phyloP scores from a whole-genome alignment of 2,113 vertebrate species.

The Ceuthmochares aereus region DNA sequence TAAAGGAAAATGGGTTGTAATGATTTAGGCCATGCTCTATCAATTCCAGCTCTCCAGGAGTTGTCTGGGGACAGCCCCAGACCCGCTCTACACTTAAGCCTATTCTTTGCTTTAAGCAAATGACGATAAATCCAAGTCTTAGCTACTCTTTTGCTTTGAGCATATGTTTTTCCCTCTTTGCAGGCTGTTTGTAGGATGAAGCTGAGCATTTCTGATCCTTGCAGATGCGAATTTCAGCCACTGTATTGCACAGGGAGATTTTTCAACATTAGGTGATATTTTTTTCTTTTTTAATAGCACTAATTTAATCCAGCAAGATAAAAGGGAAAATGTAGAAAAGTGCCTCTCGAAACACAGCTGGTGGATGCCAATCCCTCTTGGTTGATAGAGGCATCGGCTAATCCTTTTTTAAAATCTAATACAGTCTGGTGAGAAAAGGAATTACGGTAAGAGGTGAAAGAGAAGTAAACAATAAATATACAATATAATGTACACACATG shows the following conservation, averaged over 20 bases:
- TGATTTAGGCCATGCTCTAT: neutral
- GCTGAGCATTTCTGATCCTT: neutral
- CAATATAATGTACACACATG: neutral
- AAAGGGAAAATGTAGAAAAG: neutral
- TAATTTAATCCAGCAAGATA: neutral
- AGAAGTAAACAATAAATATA: neutral
- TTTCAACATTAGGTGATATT: neutral
- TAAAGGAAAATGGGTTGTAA: conserved; percentile 14
- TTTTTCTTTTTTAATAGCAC: neutral
- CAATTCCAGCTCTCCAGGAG: neutral
- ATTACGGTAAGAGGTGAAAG: neutral
- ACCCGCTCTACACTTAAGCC: neutral
- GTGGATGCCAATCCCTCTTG: neutral
- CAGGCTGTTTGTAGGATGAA: neutral
- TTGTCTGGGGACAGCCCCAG: neutral
- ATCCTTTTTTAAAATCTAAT: neutral
- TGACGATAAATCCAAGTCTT: neutral
- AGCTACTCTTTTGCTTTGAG: neutral
- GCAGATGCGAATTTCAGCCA: neutral
- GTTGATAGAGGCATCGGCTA: neutral
- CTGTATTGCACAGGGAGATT: neutral
- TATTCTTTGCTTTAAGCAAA: neutral
- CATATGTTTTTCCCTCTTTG: neutral
- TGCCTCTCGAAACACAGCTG: neutral
- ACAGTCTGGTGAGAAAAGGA: neutral